Conservation (phyloP, 2,888 invertebrate species). For the Rambutsinella grinnellia region DNA sequence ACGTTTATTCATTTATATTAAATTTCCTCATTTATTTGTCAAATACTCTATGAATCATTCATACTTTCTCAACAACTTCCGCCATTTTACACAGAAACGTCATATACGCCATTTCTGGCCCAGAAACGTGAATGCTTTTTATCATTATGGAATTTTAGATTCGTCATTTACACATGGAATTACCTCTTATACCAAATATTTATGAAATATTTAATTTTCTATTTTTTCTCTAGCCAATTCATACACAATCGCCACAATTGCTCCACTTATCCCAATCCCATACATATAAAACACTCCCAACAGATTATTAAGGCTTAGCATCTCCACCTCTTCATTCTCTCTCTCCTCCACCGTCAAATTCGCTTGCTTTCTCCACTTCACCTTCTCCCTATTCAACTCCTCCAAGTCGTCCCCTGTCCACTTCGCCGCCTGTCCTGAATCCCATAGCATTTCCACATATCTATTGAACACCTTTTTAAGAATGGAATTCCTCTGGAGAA, state of each 20-base stretch:
- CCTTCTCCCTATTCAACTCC: conserved; percentile 12
- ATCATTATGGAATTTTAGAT: no score
- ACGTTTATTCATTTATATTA: no score
- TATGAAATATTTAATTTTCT: no score
- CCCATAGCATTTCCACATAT: conserved; percentile 18
- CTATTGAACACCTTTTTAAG: conserved; percentile 8
- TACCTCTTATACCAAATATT: no score
- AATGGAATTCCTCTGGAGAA: conserved; percentile 11
- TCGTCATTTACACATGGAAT: no score
- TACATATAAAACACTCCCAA: conserved; percentile 13
- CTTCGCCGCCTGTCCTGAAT: conserved; percentile 23
- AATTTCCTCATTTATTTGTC: no score
- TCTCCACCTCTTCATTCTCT: neutral
- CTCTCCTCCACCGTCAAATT: neutral
- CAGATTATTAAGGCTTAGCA: conserved; percentile 7
- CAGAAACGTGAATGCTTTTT: no score
- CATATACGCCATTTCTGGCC: no score
- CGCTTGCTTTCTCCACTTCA: neutral
- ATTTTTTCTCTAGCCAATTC: no score
- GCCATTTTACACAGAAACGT: no score
- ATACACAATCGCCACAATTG: neutral
- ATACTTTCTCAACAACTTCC: no score
- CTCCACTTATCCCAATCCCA: neutral
- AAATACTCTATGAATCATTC: no score
- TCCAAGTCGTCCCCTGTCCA: conserved; percentile 28